Base-by-base conservation (phyloP, 1,140 invertebrate species). In the Stenopsyche tienmushanensis region DNA sequence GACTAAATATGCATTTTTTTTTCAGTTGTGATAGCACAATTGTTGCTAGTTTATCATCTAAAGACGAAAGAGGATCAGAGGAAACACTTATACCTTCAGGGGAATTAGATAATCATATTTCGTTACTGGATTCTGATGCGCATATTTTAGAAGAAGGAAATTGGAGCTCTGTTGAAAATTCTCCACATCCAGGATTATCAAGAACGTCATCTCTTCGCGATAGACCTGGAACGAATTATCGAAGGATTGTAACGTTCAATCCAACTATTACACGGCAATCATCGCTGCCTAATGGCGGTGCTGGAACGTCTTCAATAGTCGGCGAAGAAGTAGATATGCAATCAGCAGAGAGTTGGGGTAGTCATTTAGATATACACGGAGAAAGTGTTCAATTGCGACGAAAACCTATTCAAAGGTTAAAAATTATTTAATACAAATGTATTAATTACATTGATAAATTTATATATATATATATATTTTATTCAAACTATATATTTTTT, bases 181-280 rank as follows among this genome's bases (percentile, higher is more conserved):
- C 79, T 3, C 74, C 77, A 15, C 73, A 76, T 54, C 88, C 86
- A 55, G 89, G 88, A 39, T 88, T 89, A 9, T 88, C 84, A 1
- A 83, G 89, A 57, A 88, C 88, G 17, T 86, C 89, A n/a, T 91
- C 90, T 0, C 76, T 92, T 7, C 82, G 87, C 63, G 85, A 86
- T 2, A 78, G 80, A 70, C 78, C 70, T 29, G 69, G 72, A 9
- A 64, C 66, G 3, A 73, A 47, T 21, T 57, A 65, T 42, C 49
- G 58, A 17, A 52, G 69, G 9, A 70, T 65, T 7, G 69, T 71
- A 3, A 71, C 66, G 0, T 71, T 71, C 49, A 71, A 67, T 63
- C 69, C 69, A 1, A 42, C 63, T n/a, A 78, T 64, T 70, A 81
- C n/a, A 67, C 81, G 85, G 66, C 88, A 90, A 80, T 86, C 85